Conservation (phyloP, 2,797 vertebrate genomes). For the Sebastiscus albofasciatus region DNA sequence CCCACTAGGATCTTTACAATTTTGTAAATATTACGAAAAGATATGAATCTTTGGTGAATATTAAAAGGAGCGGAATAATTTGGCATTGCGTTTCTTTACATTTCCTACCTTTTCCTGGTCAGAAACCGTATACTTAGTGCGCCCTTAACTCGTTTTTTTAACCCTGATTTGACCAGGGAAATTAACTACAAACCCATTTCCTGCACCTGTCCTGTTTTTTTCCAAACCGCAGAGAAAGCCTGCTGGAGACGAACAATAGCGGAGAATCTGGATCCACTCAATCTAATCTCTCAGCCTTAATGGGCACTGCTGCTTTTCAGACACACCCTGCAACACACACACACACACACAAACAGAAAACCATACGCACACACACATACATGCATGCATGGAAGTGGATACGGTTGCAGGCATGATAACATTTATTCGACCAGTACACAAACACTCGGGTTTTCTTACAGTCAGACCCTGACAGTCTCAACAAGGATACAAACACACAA, state of each 20-base stretch:
- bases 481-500: slow-evolving; percentile 27
- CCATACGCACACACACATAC: background rate
- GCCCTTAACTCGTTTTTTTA: background rate
- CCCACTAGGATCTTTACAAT: background rate
- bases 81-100: background rate
- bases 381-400: background rate
- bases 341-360: slow-evolving; percentile 16
- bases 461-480: slow-evolving; percentile 20
- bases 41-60: background rate
- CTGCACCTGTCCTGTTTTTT: slow-evolving; percentile 60
- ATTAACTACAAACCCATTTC: slow-evolving; percentile 58
- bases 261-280: slow-evolving; percentile 74
- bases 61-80: background rate
- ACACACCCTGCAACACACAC: slow-evolving; percentile 54
- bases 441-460: slow-evolving; percentile 13
- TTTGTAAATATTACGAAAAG: background rate
- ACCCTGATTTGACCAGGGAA: slow-evolving; percentile 33
- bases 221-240: slow-evolving; percentile 27
- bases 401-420: slow-evolving; percentile 21
- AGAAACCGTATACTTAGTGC: background rate
- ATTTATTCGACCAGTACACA: slow-evolving; percentile 36
- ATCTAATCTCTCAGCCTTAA: slow-evolving; percentile 72
- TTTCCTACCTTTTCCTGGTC: background rate
- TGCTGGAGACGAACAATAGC: slow-evolving; percentile 58
- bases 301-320: slow-evolving; percentile 63